phyloP scores from a whole-genome alignment of 2,797 vertebrate species.

The Lithobates pipiens region DNA sequence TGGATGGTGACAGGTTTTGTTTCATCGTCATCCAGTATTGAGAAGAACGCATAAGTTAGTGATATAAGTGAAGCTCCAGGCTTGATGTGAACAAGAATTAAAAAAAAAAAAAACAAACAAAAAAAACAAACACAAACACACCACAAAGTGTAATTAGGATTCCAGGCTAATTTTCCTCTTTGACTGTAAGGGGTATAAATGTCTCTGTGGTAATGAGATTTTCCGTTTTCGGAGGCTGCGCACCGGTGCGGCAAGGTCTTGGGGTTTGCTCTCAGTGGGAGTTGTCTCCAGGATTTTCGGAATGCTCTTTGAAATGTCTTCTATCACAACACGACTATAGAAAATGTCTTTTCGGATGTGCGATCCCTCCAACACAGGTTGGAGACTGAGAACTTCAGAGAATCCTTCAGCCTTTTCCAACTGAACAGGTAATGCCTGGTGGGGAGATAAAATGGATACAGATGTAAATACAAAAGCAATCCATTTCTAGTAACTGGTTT shows the following conservation, averaged over 20 bases:
- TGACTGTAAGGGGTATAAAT: constrained; percentile 71
- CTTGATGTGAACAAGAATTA: neutral
- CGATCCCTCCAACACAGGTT: constrained; percentile 74
- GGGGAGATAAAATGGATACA: too few species aligned
- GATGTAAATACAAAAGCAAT: too few species aligned
- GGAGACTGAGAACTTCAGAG: constrained; percentile 78
- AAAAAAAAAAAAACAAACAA: too few species aligned
- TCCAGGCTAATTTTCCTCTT: constrained; percentile 69
- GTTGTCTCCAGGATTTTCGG: constrained; percentile 60
- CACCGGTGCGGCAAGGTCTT: constrained; percentile 63
- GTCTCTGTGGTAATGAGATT: constrained; percentile 66
- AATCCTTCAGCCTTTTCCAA: constrained; percentile 86
- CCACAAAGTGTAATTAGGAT: neutral
- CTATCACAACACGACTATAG: constrained; percentile 59
- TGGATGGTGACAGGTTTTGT: too few species aligned
- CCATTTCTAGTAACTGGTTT: too few species aligned
- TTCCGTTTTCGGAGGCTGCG: constrained; percentile 76
- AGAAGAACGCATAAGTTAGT: too few species aligned
- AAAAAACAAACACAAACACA: too few species aligned
- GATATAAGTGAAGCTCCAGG: too few species aligned
- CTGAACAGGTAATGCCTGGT: constrained; percentile 80
- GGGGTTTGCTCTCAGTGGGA: constrained; percentile 50
- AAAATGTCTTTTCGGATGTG: constrained; percentile 83
- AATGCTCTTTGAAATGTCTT: constrained; percentile 54
- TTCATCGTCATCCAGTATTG: too few species aligned